A percentile compares a stretch with the other conserved stretches of the same genome.
Evolutionary conservation across 2,113 vertebrate species (phyloP).

Genomic region (Saccopteryx bilineata): DNA sequence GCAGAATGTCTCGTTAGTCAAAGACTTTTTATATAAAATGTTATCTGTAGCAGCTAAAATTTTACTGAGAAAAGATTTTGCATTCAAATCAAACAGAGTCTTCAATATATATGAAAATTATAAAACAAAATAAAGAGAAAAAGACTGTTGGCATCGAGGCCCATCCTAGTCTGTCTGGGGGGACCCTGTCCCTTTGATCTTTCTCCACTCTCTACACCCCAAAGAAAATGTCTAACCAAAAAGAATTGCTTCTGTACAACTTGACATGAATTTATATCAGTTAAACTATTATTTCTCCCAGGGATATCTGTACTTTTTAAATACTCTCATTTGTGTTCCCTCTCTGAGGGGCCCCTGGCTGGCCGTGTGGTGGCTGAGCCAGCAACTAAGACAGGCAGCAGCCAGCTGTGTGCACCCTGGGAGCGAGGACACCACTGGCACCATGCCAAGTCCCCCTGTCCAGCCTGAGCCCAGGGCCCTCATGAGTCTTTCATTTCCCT

Average conservation of each 20-base stretch:
- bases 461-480: neutral
- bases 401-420: rapidly evolving
- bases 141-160: neutral
- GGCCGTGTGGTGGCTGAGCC: too few species aligned
- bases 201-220: neutral
- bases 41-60: neutral
- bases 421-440: rapidly evolving
- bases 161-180: too few species aligned
- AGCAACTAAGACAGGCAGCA: neutral
- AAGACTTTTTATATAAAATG: neutral
- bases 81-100: neutral
- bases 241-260: neutral
- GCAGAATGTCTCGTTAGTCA: neutral
- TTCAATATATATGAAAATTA: neutral
- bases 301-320: neutral
- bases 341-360: neutral
- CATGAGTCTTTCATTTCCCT: neutral
- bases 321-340: neutral
- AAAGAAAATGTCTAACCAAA: neutral
- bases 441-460: too few species aligned
- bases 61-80: neutral
- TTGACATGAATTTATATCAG: neutral
- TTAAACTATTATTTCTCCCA: neutral
- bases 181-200: neutral
- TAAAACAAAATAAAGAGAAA: neutral